Evolutionary conservation across 92 coral and sea anemone species (phyloP).

Genomic region (Montipora capitata): DNA sequence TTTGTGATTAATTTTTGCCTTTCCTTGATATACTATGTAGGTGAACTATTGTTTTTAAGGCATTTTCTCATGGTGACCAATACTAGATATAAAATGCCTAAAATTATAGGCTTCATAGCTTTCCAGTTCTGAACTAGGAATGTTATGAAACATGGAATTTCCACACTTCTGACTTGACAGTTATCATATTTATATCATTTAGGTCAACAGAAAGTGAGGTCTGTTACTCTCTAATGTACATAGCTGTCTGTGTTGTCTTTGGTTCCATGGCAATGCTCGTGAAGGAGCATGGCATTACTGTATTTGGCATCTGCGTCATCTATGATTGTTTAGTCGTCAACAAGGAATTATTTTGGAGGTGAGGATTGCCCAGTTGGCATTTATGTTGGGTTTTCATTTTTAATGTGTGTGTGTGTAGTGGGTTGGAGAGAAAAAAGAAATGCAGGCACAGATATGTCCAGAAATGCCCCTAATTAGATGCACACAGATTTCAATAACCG

Average conservation of each 20-base stretch:
- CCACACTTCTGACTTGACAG: too few relatives aligned
- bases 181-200: not conserved
- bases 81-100: too few relatives aligned
- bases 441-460: too few relatives aligned
- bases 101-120: too few relatives aligned
- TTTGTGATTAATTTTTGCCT: not conserved
- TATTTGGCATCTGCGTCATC: conserved; percentile 89
- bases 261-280: conserved; percentile 89
- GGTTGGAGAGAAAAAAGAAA: too few relatives aligned
- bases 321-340: conserved; percentile 79
- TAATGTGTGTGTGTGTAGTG: not conserved
- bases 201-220: conserved; percentile 55
- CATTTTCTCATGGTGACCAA: too few relatives aligned
- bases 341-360: conserved; percentile 55
- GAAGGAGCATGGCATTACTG: conserved; percentile 94
- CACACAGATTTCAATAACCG: too few relatives aligned
- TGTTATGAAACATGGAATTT: too few relatives aligned
- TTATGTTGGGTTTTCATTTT: not conserved
- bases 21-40: too few relatives aligned
- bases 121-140: too few relatives aligned
- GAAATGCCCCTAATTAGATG: too few relatives aligned
- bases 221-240: conserved; percentile 10
- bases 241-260: conserved; percentile 58
- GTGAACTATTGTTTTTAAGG: too few relatives aligned
- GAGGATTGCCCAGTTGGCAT: not conserved